phyloP scores from a whole-genome alignment of 2,797 vertebrate species.

The Amniataba percoides region DNA sequence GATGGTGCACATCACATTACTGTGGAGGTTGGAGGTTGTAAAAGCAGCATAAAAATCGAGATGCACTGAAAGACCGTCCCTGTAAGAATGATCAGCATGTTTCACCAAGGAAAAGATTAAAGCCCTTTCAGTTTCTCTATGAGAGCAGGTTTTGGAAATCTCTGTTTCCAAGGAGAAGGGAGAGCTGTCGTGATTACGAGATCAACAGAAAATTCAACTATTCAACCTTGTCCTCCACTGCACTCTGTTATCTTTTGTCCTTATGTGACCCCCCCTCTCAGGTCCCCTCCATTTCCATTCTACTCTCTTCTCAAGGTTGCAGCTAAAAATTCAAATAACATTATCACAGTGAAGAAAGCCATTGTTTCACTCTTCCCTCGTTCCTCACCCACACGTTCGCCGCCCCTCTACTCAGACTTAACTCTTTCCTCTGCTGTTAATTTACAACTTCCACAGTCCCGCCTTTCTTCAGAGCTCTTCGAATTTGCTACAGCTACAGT shows the following conservation, averaged over 20 bases:
- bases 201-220: slow-evolving; percentile 25
- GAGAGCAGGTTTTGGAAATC: background rate
- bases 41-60: background rate
- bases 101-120: background rate
- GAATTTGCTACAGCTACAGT: slow-evolving; percentile 1
- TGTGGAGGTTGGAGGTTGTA: too few relatives aligned
- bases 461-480: slow-evolving; percentile 8
- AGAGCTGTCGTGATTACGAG: slow-evolving; percentile 17
- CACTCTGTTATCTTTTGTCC: slow-evolving; percentile 39
- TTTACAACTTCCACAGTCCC: slow-evolving; percentile 14
- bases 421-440: background rate
- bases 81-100: background rate
- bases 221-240: slow-evolving; percentile 27
- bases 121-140: background rate
- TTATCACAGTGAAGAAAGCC: slow-evolving; percentile 30
- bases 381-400: slow-evolving; percentile 28
- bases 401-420: background rate
- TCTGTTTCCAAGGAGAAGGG: slow-evolving; percentile 21
- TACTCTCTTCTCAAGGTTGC: slow-evolving; percentile 54
- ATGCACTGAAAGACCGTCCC: background rate
- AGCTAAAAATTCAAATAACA: slow-evolving; percentile 29
- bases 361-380: slow-evolving; percentile 35
- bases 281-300: slow-evolving; percentile 1
- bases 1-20: background rate
- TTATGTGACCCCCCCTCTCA: background rate